Evolutionary conservation across 1,140 invertebrate genomes (phyloP), one percentile per base, ranked within the genome.

Genomic region (Neodiprion lecontei): DNA sequence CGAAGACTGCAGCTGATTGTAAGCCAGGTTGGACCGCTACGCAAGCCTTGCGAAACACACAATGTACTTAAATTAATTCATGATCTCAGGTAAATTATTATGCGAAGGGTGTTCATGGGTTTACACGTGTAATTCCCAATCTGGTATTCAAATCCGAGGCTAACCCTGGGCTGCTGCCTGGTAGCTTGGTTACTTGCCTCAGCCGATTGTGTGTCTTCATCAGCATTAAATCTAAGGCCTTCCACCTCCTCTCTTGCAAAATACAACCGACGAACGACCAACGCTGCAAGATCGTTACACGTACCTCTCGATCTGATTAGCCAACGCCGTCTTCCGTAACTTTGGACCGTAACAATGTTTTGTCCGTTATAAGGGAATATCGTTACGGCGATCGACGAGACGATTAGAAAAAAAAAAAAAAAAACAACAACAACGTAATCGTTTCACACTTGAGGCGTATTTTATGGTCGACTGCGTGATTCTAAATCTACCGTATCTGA

Each of bases 41-140:
- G 9, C 53, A 61, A 12, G 67, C 2, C 23, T 69, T 47, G 67
- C 14, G 67, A 47, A 40, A 12, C 67, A 12, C 67, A 69, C 40
- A 23, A 23, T 23, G 40, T 69, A 69, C 67, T 69, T 12, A 69
- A 69, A 69, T 69, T 69, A 69, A 69, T 69, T 69, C 67, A 69
- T 69, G 67, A 69, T 69, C 67, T 69, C 67, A 47, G 17, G 67
- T 47, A 69, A 69, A 69, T 69, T 69, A 69, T 47, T 69, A 69
- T 69, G 67, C 67, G 67, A 69, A 47, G 67, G 67, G 21, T 69
- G 67, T 69, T 69, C 67, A 69, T 69, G 67, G 67, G 67, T 69
- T 69, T 69, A 69, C 67, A 69, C 67, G 67, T 69, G 67, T 69
- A 69, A 69, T 69, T 69, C 67, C 67, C 67, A 69, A 69, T 69